A percentile compares a stretch with the other conserved stretches of the same genome.
Evolutionary conservation across 53 echinoderm and acorn worm species (phyloP).

Genomic region (Patiria pectinifera): DNA sequence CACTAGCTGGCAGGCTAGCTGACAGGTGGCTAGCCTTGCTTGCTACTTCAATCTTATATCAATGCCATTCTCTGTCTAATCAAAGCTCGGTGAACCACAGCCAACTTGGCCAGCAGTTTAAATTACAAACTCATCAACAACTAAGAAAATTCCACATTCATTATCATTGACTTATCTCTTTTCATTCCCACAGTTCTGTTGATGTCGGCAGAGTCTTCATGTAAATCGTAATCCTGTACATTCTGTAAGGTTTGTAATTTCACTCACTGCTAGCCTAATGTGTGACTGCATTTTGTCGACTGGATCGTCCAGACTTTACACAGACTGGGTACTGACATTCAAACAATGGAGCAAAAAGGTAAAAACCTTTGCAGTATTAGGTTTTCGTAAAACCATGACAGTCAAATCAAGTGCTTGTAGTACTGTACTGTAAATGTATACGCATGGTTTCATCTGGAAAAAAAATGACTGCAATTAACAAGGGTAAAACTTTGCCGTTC

Average conservation of each 20-base stretch:
- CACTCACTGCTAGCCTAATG: not conserved
- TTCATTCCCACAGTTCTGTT: slow-evolving; percentile 45
- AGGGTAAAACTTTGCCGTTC: not conserved
- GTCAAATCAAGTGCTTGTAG: not conserved
- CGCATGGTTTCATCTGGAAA: not conserved
- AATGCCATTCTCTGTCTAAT: not conserved
- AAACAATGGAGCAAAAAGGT: not conserved
- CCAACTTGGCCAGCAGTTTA: not conserved
- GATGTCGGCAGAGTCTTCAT: slow-evolving; percentile 7
- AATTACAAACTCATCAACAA: not conserved
- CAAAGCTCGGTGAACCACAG: not conserved
- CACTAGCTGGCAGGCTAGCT: not conserved
- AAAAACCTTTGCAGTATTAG: not conserved
- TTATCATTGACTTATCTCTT: not conserved
- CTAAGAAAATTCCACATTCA: not conserved
- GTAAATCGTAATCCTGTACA: slow-evolving; percentile 3
- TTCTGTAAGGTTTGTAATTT: not conserved
- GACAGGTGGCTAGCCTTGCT: too few relatives aligned
- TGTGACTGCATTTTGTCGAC: not conserved
- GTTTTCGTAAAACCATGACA: not conserved
- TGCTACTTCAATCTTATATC: not conserved
- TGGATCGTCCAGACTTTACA: not conserved
- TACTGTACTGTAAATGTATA: not conserved
- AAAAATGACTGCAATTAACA: not conserved
- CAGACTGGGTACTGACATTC: not conserved